Percentiles rank a stretch among this genome's conserved stretches.
phyloP scores from a whole-genome alignment of 2,888 invertebrate genomes.

The Rhamphomyia laevipes region DNA sequence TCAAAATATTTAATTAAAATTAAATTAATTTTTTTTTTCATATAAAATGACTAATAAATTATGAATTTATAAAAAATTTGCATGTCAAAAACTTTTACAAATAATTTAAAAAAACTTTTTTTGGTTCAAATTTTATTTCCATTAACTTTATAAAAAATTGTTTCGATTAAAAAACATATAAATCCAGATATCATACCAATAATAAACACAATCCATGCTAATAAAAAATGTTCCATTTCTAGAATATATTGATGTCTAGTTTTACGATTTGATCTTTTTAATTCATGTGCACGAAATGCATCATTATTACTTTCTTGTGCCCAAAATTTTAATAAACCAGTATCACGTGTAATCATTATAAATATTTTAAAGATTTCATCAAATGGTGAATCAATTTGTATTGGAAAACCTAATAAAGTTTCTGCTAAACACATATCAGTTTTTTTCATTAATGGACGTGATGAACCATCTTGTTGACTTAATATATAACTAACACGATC shows the following conservation, averaged over 20 bases:
- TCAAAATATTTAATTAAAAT: too few species aligned
- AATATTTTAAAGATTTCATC: background rate
- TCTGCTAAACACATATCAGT: background rate
- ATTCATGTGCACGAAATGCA: background rate
- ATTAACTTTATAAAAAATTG: too few species aligned
- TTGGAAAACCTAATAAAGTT: background rate
- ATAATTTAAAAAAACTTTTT: too few species aligned
- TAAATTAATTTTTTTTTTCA: too few species aligned
- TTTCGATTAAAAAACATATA: too few species aligned
- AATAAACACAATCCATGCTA: background rate
- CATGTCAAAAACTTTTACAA: too few species aligned
- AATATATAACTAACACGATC: background rate
- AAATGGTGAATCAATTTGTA: background rate
- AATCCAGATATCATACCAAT: background rate
- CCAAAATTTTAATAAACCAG: background rate
- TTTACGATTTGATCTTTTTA: background rate
- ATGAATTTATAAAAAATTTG: too few species aligned
- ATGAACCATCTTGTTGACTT: background rate
- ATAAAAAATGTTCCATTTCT: background rate
- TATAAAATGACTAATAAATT: too few species aligned
- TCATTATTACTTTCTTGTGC: background rate
- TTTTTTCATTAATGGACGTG: background rate
- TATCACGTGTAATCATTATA: background rate
- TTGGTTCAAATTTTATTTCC: too few species aligned
- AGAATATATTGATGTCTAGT: background rate